Evolutionary conservation across 2,113 vertebrate genomes (phyloP).

Genomic region (Danionella cerebrum): DNA sequence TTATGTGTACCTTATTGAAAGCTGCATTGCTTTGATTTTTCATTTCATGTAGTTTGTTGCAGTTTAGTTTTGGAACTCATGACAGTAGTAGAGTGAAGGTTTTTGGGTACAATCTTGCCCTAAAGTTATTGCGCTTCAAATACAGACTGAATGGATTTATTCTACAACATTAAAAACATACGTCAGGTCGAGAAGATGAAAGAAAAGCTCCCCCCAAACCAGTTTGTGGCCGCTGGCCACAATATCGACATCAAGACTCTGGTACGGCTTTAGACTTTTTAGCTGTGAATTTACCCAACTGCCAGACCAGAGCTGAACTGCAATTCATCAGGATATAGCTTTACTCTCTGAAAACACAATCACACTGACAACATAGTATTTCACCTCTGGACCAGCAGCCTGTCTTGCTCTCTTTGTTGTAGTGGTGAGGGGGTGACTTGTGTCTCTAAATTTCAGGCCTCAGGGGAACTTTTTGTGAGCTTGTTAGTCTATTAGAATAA

Average conservation of each 20-base stretch:
- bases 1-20: too few species aligned
- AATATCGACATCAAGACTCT: constrained; percentile 15
- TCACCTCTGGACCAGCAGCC: neutral
- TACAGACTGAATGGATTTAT: neutral
- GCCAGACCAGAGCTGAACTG: neutral
- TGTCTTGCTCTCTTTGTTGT: constrained; percentile 5
- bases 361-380: neutral
- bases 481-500: constrained; percentile 44
- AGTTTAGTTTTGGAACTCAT: too few species aligned
- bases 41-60: too few species aligned
- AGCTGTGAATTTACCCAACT: constrained; percentile 9
- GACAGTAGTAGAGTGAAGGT: too few species aligned
- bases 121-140: neutral
- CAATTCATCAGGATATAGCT: neutral
- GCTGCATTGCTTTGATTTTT: too few species aligned
- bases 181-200: neutral
- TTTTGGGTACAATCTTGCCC: neutral
- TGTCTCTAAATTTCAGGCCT: neutral
- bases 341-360: neutral
- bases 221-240: neutral
- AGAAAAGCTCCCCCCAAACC: neutral
- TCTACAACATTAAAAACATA: neutral
- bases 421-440: too few species aligned
- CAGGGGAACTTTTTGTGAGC: constrained; percentile 8
- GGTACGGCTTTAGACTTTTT: constrained; percentile 25